Evolutionary conservation across 2,797 vertebrate species (phyloP), one percentile per base, ranked within the genome.

Genomic region (Heliangelus exortis): DNA sequence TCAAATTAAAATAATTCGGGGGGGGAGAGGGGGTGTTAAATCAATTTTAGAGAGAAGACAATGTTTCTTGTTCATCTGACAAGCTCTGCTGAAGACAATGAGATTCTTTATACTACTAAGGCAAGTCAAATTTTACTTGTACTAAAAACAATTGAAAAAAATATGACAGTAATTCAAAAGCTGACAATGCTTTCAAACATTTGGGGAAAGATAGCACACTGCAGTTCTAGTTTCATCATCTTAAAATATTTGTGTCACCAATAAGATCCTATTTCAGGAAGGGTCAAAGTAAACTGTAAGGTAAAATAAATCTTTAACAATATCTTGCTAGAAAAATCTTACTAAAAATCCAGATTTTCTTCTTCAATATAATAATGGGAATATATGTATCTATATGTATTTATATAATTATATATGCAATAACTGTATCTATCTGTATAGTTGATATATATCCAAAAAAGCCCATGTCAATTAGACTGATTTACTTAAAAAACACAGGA

Each of bases 131-230:
- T 88, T 91, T 95, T 83, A 92, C 85, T 96, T 90, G 41, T 91
- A 95, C 25, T 79, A 95, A 94, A 91, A 95, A 95, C 96, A 96
- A 90, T 58, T 57, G 69, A 68, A 94, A 92, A 92, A 93, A 96
- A 94, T 92, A 95, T 92, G 93, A 93, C 91, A 92, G 79, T 41
- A 90, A 88, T 86, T 91, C 85, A 93, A 96, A 88, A 93, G 39
- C 71, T 95, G 93, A 93, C 91, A 92, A 95, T 91, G 83, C 90
- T 95, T 96, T 95, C 94, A 96, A 96, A 96, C 85, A 94, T 93
- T 91, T 82, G 51, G 62, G 22, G 31, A 86, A 90, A 94, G 48
- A 90, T 57, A 43, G 85, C 77, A 93, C 73, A 69, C 4, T 62
- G 69, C 43, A 84, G 80, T 69, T 81, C 51, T 88, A 73, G 66